Conservation (phyloP, 1,140 invertebrate genomes). For the Octopus bimaculoides region DNA sequence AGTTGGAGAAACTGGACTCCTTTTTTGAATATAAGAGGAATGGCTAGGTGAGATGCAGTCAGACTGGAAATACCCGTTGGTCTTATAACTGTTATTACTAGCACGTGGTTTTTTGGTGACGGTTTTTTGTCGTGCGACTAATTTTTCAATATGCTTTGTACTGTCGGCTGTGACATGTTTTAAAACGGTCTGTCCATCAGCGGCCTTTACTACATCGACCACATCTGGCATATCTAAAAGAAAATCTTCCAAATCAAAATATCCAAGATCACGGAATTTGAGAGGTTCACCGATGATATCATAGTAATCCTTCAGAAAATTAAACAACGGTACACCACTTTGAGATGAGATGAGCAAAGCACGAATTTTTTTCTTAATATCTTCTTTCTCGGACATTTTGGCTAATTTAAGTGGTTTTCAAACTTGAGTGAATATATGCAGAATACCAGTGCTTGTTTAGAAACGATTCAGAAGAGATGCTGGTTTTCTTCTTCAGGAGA, state of each 20-base stretch:
- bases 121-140: not conserved
- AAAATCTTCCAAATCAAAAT: not conserved
- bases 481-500: no score
- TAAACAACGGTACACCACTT: not conserved
- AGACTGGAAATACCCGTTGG: not conserved
- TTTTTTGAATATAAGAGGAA: not conserved
- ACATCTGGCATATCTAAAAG: not conserved
- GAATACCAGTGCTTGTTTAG: no score
- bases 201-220: not conserved
- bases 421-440: no score
- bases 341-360: not conserved
- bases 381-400: not conserved
- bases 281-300: not conserved
- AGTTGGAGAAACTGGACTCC: not conserved
- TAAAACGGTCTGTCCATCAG: not conserved
- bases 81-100: not conserved
- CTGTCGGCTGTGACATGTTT: not conserved
- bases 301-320: not conserved
- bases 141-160: not conserved
- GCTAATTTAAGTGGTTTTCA: no score
- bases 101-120: not conserved
- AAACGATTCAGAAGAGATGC: no score
- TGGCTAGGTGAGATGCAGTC: not conserved
- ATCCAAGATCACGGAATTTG: not conserved
- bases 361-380: not conserved